Evolutionary conservation across 2,888 invertebrate species (phyloP).

Genomic region (Erebia aethiops): DNA sequence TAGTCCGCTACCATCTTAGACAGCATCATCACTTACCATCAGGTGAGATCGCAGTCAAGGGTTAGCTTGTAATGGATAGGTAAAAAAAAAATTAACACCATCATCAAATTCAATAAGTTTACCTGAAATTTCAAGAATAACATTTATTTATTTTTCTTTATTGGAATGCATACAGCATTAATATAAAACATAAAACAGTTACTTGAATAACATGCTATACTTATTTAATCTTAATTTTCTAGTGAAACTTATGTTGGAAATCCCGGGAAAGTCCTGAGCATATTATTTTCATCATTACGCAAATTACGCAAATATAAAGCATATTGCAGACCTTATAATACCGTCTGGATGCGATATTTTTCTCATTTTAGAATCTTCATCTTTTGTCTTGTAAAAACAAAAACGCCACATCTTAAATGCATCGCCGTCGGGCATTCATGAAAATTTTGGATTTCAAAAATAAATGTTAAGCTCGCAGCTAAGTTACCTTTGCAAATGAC

Average conservation of each 20-base stretch:
- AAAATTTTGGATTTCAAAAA: conserved; percentile 19
- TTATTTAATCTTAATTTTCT: not conserved
- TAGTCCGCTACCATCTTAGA: too few relatives aligned
- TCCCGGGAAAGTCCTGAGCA: not conserved
- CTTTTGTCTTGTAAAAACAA: conserved; percentile 25
- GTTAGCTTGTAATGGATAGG: too few relatives aligned
- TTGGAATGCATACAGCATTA: too few relatives aligned
- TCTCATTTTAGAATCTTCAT: conserved; percentile 18
- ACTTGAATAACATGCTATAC: too few relatives aligned
- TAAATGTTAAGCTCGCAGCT: not conserved
- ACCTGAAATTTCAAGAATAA: too few relatives aligned
- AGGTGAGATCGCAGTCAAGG: too few relatives aligned
- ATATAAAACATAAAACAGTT: too few relatives aligned
- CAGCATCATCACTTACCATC: too few relatives aligned
- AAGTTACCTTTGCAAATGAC: not conserved
- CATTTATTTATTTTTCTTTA: too few relatives aligned
- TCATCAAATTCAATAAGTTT: too few relatives aligned
- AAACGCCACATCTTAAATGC: conserved; percentile 21
- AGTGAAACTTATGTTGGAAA: not conserved
- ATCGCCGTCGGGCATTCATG: conserved; percentile 21
- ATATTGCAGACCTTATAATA: conserved; percentile 17
- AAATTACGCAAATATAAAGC: conserved; percentile 11
- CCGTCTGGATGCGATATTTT: conserved; percentile 20
- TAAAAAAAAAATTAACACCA: too few relatives aligned
- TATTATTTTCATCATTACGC: conserved; percentile 11